Base-by-base conservation (phyloP, 2,888 invertebrate species). In the Toxonevra muliebris region DNA sequence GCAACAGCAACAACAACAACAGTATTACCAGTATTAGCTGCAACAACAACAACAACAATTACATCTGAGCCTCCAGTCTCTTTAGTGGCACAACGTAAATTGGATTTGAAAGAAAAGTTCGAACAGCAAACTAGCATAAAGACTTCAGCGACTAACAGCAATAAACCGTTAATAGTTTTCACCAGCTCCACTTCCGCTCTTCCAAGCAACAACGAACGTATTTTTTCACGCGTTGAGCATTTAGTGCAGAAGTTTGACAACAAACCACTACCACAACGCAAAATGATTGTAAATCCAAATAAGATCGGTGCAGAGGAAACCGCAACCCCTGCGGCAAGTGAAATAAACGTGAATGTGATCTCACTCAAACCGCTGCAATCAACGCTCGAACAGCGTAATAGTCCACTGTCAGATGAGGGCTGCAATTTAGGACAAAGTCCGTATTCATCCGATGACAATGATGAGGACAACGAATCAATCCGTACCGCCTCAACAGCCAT, bases 341-440 rank as follows among this genome's bases (percentile, higher is more conserved):
- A 15, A 10, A 30, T 30, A 7, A 66, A 41, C 11, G 10, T n/a
- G 41, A 62, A 72, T 57, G 60, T 72, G 68, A 62, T 64, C 1
- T 20, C 66, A 5, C 57, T 70, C 1, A 76, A 80, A 64, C 61
- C 68, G 62, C 71, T 73, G 1, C 43, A 55, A 2, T 13, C 52
- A 10, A 54, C 63, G 12, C 69, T 77, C 52, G 72, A 61, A 9
- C 80, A 77, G 45, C 74, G 79, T 17, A 73, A 72, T 48, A 80
- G 79, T 71, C 79, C 79, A 12, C 61, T 80, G 8, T 84, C 83
- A 8, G 85, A 85, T 66, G 85, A 85, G 69, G 85, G 85, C 43
- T 85, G 83, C 71, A 81, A 77, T 61, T 72, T 80, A 45, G 82
- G 82, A 1, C 71, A 80, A 15, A 84, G 82, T 70, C 83, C 84